A percentile compares a stretch with the other conserved stretches of the same genome.
These are phyloP conservation scores for Podilymbus podiceps DNA, from an alignment of 2,113 vertebrate species.

Conservation along the genomic window DNA sequence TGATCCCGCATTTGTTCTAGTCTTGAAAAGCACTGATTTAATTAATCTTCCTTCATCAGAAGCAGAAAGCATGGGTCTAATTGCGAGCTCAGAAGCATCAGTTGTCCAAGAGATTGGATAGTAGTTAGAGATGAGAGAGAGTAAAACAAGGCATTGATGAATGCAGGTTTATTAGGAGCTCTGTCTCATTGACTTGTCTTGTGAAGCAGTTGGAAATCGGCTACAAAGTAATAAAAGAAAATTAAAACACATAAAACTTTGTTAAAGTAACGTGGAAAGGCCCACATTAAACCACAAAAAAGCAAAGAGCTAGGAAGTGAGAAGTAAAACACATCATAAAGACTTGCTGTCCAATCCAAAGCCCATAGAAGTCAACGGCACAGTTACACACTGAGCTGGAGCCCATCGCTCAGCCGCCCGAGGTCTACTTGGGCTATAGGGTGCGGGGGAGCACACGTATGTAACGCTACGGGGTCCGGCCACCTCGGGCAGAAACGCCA, in stretches of 20 bases:
- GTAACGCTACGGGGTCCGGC: neutral
- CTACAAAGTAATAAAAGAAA: conserved; percentile 63
- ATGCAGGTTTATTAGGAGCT: conserved; percentile 44
- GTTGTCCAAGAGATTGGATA: conserved; percentile 48
- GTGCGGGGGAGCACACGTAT: fast-evolving
- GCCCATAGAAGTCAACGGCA: fast-evolving
- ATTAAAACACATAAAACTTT: conserved; percentile 60
- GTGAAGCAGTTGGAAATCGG: conserved; percentile 2
- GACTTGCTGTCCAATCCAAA: neutral
- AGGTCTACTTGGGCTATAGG: fast-evolving
- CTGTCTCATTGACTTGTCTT: conserved; percentile 23
- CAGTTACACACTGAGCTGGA: fast-evolving
- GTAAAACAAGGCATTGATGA: conserved; percentile 56
- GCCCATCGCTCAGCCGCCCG: fast-evolving
- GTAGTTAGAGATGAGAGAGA: conserved; percentile 34
- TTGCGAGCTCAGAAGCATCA: conserved; percentile 37
- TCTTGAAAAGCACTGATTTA: conserved; percentile 52
- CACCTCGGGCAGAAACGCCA: neutral
- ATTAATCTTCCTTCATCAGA: conserved; percentile 63
- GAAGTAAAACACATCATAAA: neutral
- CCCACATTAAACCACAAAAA: neutral
- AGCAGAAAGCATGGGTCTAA: conserved; percentile 43
- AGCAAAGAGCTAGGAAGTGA: neutral
- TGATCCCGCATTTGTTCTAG: conserved; percentile 7
- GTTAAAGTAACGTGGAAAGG: neutral